Evolutionary conservation across 1,140 invertebrate species (phyloP), one percentile per base, ranked within the genome.

Genomic region (Callitettix versicolor): DNA sequence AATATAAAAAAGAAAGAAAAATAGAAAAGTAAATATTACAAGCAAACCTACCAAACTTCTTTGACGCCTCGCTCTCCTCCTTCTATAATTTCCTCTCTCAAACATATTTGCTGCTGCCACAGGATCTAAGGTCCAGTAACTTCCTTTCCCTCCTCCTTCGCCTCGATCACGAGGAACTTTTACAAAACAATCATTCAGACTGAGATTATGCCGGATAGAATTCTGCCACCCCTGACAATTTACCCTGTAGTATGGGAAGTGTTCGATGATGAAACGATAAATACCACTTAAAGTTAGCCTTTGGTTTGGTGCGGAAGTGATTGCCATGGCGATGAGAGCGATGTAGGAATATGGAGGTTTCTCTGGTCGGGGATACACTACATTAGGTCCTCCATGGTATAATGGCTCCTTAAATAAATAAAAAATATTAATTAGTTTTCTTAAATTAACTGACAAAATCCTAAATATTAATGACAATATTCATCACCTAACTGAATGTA

Each of bases 281-380:
- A 99, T 99, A 6, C 94, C 95, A 67, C 95, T 97, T 0, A 99
- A 75, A 0, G 96, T 99, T 48, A 98, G 86, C 65, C 91, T 90
- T 65, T 95, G 91, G 51, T 95, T 91, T 0, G 88, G 84, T 0
- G 91, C 83, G 65, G 91, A 88, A 66, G 95, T 88, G 34, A 99
- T 98, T 14, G 95, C 94, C 95, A 98, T 98, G 0, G 95, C 91
- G 34, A 98, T 98, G 14, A 99, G 76, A 0, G 96, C 95, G 38
- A 98, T 98, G 72, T 98, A 99, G 0, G 91, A 95, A 67, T 97
- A 98, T 0, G 95, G 95, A 0, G 96, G 95, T 67, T 98, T 98
- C 12, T 96, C 86, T 81, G 50, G 57, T n/a, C 60, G 26, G 14
- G 60, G 56, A 47, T 54, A 57, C 12, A 58, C 34, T 33, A 53